Conservation (phyloP, 2,797 vertebrate species). For the Scolopax bukidnonensis region DNA sequence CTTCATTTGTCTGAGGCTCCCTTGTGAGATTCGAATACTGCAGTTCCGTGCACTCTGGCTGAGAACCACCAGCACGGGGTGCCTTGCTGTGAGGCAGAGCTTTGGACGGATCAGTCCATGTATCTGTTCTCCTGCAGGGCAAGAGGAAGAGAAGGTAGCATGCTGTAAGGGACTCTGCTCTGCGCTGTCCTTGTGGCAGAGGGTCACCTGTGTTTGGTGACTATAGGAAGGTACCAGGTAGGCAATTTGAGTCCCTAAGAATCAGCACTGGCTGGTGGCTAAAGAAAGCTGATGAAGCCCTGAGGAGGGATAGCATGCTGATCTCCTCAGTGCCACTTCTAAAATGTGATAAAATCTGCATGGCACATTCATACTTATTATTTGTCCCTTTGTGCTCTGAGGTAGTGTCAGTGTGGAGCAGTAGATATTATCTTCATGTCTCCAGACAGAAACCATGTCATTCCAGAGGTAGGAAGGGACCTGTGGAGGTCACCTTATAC, state of each 20-base stretch:
- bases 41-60: not conserved
- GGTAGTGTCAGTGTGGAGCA: not conserved
- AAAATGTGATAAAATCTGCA: not conserved
- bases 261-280: not conserved
- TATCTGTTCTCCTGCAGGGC: not conserved
- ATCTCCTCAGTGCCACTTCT: not conserved
- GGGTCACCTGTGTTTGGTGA: not conserved
- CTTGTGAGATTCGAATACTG: not conserved
- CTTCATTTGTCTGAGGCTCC: not conserved
- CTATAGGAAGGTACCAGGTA: not conserved
- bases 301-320: not conserved
- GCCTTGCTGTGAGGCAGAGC: not conserved
- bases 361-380: not conserved
- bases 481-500: not conserved
- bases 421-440: not conserved
- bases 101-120: not conserved
- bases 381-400: not conserved
- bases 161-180: not conserved
- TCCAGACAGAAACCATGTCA: not conserved
- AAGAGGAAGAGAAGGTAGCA: not conserved
- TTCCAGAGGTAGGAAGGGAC: not conserved
- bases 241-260: not conserved
- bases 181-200: not conserved
- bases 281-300: not conserved
- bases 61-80: not conserved